A percentile compares a stretch with the other conserved stretches of the same genome.
These are phyloP conservation scores for Diachrysia chrysitis DNA, from an alignment of 2,888 invertebrate genomes.

Conservation along the genomic window DNA sequence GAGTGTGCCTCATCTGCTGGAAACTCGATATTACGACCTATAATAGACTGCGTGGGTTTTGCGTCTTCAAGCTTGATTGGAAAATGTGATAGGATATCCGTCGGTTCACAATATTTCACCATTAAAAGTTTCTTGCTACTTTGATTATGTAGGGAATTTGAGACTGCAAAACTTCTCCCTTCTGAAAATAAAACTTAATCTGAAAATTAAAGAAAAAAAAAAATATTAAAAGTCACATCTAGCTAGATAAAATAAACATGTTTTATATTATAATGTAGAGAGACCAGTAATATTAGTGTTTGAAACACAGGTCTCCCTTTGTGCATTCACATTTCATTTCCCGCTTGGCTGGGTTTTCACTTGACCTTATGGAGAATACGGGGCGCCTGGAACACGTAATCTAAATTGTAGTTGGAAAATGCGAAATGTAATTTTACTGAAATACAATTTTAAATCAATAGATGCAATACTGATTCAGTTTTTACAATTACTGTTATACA, in stretches of 20 bases:
- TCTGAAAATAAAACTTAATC: constrained; percentile 20
- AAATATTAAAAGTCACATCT: background rate
- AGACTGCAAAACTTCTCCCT: background rate
- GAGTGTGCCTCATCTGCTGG: constrained; percentile 48
- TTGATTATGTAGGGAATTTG: constrained; percentile 15
- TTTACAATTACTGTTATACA: background rate
- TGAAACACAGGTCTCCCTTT: constrained; percentile 23
- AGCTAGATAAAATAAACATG: background rate
- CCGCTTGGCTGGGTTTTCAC: constrained; percentile 43
- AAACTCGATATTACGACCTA: constrained; percentile 53
- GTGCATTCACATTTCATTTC: constrained; percentile 46
- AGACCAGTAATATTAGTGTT: constrained; percentile 16
- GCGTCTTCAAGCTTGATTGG: constrained; percentile 52
- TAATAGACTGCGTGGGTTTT: constrained; percentile 58
- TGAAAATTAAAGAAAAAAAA: too few species aligned
- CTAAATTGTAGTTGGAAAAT: constrained; percentile 26
- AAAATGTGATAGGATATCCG: constrained; percentile 50
- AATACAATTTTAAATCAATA: constrained; percentile 9
- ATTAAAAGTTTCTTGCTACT: constrained; percentile 24
- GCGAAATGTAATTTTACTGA: constrained; percentile 13
- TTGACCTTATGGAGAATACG: constrained; percentile 44
- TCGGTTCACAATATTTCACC: constrained; percentile 35
- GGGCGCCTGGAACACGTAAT: constrained; percentile 16
- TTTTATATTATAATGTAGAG: constrained; percentile 8
- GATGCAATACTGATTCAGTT: constrained; percentile 11